Conservation (phyloP, 1,140 invertebrate species). For the Hypsibius dujardini region DNA sequence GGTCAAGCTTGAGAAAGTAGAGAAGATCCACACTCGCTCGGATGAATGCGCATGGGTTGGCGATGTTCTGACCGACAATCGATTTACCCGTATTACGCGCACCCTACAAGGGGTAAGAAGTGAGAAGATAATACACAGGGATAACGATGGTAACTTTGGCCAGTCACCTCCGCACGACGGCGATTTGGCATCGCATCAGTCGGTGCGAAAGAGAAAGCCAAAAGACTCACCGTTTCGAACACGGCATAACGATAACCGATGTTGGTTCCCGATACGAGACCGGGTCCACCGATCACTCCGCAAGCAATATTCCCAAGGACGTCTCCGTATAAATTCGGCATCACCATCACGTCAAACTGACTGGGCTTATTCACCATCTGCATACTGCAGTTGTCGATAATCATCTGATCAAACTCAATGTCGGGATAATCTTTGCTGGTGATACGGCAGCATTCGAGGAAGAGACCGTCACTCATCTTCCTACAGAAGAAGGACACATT, state of each 20-base stretch:
- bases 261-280: constrained; percentile 80
- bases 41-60: constrained; percentile 90
- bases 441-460: constrained; percentile 64
- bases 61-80: constrained; percentile 83
- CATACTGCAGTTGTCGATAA: constrained; percentile 92
- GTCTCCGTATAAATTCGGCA: constrained; percentile 94
- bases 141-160: no score
- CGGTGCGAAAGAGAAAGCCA: no score
- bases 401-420: constrained; percentile 86
- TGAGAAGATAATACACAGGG: background rate
- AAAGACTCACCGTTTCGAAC: constrained; percentile 52
- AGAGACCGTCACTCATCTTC: constrained; percentile 88
- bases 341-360: constrained; percentile 95
- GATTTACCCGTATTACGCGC: constrained; percentile 79
- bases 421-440: constrained; percentile 88
- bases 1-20: constrained; percentile 62
- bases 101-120: constrained; percentile 35
- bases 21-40: constrained; percentile 80
- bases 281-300: constrained; percentile 87
- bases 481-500: constrained; percentile 32
- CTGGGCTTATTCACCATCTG: constrained; percentile 89
- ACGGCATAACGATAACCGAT: constrained; percentile 50
- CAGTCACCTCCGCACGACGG: no score
- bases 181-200: no score
- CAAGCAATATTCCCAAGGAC: constrained; percentile 94